These are phyloP conservation scores for Chiroxiphia lanceolata DNA, from an alignment of 2,797 vertebrate genomes.

Conservation along the genomic window DNA sequence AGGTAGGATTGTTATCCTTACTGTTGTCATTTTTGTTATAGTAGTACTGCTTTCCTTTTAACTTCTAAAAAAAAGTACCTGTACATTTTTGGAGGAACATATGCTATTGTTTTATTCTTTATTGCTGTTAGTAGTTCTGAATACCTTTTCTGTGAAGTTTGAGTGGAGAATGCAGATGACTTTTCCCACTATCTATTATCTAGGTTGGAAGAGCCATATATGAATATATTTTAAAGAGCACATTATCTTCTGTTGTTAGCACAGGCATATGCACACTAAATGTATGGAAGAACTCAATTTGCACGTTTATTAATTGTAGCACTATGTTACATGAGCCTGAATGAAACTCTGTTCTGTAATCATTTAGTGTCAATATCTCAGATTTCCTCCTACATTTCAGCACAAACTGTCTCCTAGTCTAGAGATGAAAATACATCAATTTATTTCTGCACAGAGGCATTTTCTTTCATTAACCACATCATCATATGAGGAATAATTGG, in stretches of 20 bases:
- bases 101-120: neutral
- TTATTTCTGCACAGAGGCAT: neutral
- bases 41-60: neutral
- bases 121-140: neutral
- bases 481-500: neutral
- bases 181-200: neutral
- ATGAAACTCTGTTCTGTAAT: neutral
- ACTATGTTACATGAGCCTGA: neutral
- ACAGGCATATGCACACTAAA: neutral
- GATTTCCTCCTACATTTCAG: neutral
- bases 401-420: neutral
- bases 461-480: neutral
- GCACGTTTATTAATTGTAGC: neutral
- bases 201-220: neutral
- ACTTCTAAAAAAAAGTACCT: neutral
- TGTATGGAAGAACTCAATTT: neutral
- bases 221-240: accelerated
- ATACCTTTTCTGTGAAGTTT: neutral
- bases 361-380: neutral
- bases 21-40: neutral
- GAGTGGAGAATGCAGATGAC: neutral
- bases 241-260: neutral
- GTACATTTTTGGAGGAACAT: accelerated
- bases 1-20: neutral
- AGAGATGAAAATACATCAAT: neutral